Conservation (phyloP, 1,140 invertebrate genomes). For the Rhagoletis zephyria region DNA sequence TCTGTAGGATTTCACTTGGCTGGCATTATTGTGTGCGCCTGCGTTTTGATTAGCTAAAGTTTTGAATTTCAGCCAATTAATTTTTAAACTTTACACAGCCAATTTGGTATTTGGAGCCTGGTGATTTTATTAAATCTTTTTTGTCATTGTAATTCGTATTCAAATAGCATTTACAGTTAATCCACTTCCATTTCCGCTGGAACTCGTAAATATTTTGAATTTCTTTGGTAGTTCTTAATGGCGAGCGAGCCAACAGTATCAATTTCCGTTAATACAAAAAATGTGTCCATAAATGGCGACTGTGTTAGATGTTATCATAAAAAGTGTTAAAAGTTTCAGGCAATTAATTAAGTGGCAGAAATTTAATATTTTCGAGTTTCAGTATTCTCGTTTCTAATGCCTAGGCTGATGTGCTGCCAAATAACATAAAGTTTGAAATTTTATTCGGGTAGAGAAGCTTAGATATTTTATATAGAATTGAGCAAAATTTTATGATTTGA, state of each 20-base stretch:
- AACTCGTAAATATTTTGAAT: constrained; percentile 25
- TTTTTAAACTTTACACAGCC: not conserved
- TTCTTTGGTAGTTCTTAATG: not conserved
- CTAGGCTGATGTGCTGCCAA: too few relatives aligned
- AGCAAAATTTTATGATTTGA: too few relatives aligned
- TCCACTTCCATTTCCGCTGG: constrained; percentile 41
- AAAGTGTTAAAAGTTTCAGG: constrained; percentile 37
- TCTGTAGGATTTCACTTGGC: not conserved
- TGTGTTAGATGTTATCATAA: constrained; percentile 4
- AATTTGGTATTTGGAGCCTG: not conserved
- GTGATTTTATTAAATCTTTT: not conserved
- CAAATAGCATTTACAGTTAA: constrained; percentile 5
- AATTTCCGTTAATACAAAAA: not conserved
- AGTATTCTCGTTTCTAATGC: too few relatives aligned
- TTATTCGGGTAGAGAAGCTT: too few relatives aligned
- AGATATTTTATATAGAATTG: too few relatives aligned
- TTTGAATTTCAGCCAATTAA: constrained; percentile 54
- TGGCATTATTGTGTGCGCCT: not conserved
- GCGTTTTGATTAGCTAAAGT: constrained; percentile 49
- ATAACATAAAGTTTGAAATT: too few relatives aligned
- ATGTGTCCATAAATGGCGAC: not conserved
- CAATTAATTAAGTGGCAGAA: constrained; percentile 45
- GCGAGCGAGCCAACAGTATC: not conserved
- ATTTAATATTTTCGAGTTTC: constrained; percentile 6
- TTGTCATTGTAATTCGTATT: not conserved